phyloP scores from a whole-genome alignment of 1,140 invertebrate species.

The Hyles vespertilio region DNA sequence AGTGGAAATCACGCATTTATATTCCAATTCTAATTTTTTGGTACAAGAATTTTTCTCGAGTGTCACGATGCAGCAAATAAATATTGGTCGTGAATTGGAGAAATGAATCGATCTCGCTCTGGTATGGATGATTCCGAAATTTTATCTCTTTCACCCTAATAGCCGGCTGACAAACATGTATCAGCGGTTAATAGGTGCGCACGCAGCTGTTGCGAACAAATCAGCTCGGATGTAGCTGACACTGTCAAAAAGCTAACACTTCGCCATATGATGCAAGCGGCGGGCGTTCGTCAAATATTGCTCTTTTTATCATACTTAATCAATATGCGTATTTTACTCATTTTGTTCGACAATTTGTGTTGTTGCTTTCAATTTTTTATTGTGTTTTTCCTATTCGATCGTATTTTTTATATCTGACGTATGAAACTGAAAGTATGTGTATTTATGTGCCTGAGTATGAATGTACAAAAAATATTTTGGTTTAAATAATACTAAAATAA shows the following conservation, averaged over 20 bases:
- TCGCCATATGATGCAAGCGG: constrained; percentile 31
- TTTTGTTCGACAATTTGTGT: too few species aligned
- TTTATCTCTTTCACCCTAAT: constrained; percentile 70
- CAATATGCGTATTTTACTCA: background rate
- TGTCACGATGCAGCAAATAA: constrained; percentile 69
- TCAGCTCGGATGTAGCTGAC: constrained; percentile 72
- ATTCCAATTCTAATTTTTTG: constrained; percentile 62
- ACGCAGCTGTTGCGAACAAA: constrained; percentile 73
- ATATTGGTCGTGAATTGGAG: constrained; percentile 63
- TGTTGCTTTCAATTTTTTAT: too few species aligned
- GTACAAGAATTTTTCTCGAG: constrained; percentile 60
- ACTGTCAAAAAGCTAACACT: constrained; percentile 67
- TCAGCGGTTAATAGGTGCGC: constrained; percentile 74
- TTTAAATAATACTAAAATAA: background rate
- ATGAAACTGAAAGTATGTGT: too few species aligned
- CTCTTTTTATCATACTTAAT: background rate
- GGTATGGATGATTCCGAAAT: constrained; percentile 53
- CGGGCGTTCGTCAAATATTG: constrained; percentile 17
- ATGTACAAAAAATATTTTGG: background rate
- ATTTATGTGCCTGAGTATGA: too few species aligned
- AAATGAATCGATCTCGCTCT: constrained; percentile 68
- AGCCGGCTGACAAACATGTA: constrained; percentile 74
- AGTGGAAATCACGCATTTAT: constrained; percentile 49
- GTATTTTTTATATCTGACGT: too few species aligned
- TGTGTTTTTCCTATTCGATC: too few species aligned